Evolutionary conservation across 2,888 invertebrate genomes (phyloP).

Genomic region (Papilio protenor): DNA sequence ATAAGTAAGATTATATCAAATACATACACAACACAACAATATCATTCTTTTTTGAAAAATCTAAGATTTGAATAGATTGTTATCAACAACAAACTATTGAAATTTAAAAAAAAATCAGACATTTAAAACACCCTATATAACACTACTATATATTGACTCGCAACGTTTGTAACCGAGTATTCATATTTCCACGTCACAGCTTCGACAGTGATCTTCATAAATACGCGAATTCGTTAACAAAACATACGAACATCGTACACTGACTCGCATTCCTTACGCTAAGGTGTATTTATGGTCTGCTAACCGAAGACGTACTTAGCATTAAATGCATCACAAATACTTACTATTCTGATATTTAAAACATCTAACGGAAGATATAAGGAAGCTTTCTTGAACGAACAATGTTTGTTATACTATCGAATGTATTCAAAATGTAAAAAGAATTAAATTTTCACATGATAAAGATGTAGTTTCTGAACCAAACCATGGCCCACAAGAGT

Average conservation of each 20-base stretch:
- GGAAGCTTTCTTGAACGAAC: background rate
- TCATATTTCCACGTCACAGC: conserved; percentile 42
- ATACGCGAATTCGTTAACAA: conserved; percentile 68
- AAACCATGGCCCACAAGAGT: no score
- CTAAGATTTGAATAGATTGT: no score
- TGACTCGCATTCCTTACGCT: conserved; percentile 57
- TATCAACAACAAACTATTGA: no score
- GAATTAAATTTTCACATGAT: no score
- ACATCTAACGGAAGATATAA: background rate
- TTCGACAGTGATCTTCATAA: conserved; percentile 65
- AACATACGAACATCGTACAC: conserved; percentile 54
- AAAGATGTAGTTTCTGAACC: no score
- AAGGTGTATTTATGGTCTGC: conserved; percentile 60
- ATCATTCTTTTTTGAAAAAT: no score
- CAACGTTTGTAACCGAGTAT: conserved; percentile 35
- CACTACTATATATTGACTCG: conserved; percentile 37
- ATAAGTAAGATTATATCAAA: no score
- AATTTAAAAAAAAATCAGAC: no score
- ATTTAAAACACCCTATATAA: conserved; percentile 2
- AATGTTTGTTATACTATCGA: background rate
- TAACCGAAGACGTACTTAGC: conserved; percentile 52
- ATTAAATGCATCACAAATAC: conserved; percentile 47
- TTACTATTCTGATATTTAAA: conserved; percentile 43
- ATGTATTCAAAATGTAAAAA: no score
- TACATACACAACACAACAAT: no score